phyloP scores from a whole-genome alignment of 2,113 vertebrate species.

The Centropristis striata region DNA sequence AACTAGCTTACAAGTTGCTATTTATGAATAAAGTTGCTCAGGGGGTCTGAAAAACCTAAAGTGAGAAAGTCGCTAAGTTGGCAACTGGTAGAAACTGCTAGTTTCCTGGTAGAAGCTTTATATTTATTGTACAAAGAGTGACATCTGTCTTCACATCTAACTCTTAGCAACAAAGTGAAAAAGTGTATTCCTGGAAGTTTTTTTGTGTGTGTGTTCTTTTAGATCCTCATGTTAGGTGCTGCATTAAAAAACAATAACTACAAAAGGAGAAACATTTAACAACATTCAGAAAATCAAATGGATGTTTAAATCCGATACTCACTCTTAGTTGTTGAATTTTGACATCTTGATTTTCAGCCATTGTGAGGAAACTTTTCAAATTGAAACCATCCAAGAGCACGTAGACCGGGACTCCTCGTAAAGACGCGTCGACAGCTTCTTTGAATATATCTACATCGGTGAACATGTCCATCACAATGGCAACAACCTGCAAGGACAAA shows the following conservation, averaged over 20 bases:
- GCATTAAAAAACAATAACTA: neutral
- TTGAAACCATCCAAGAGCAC: conserved; percentile 92
- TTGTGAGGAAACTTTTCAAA: conserved; percentile 90
- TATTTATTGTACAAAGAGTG: no score
- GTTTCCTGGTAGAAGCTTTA: no score
- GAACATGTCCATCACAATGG: conserved; percentile 95
- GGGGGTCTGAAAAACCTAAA: no score
- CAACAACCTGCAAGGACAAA: conserved; percentile 90
- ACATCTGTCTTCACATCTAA: no score
- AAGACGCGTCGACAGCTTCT: conserved; percentile 92
- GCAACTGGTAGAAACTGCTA: no score
- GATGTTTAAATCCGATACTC: conserved; percentile 67
- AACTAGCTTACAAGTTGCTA: no score
- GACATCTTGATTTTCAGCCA: conserved; percentile 92
- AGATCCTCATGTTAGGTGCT: no score
- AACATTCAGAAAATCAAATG: neutral
- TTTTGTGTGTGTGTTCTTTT: no score
- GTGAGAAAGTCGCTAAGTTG: no score
- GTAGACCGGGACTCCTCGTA: conserved; percentile 92
- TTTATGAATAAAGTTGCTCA: no score
- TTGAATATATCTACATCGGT: conserved; percentile 97
- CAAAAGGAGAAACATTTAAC: neutral
- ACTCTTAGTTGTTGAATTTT: conserved; percentile 95
- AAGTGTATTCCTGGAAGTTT: no score
- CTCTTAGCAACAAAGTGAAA: no score